Evolutionary conservation across 2,888 invertebrate genomes (phyloP).

Genomic region (Melanotus villosus): DNA sequence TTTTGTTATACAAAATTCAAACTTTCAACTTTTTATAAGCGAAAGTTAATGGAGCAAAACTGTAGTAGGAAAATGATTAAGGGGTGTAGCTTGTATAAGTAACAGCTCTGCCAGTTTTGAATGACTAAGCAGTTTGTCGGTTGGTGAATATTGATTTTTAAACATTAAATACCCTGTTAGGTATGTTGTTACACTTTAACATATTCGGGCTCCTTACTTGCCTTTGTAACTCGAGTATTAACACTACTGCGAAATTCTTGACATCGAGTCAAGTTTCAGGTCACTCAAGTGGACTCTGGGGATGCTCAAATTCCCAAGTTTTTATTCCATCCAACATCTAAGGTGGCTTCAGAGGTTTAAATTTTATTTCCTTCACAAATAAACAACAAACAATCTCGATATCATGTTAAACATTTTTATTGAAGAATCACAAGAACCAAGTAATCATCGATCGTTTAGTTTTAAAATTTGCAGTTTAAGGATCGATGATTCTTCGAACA

Average conservation of each 20-base stretch:
- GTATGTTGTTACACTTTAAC: slow-evolving; percentile 13
- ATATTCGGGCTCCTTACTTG: slow-evolving; percentile 3
- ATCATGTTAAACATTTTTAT: too few species aligned
- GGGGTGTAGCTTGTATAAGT: slow-evolving; percentile 28
- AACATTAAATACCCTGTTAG: slow-evolving; percentile 25
- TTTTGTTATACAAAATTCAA: slow-evolving; percentile 10
- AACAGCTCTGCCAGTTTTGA: slow-evolving; percentile 26
- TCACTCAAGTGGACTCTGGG: neutral
- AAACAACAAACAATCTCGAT: too few species aligned
- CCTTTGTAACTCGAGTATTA: slow-evolving; percentile 4
- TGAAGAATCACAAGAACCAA: too few species aligned
- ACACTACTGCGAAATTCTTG: slow-evolving; percentile 1
- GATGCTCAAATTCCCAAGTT: slow-evolving; percentile 4
- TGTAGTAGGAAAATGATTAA: slow-evolving; percentile 21
- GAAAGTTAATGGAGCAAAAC: slow-evolving; percentile 29
- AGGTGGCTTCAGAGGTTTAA: too few species aligned
- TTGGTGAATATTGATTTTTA: slow-evolving; percentile 26
- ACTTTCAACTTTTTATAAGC: slow-evolving; percentile 16
- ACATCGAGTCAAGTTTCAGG: neutral
- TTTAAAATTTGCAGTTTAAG: too few species aligned
- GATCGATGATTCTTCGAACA: too few species aligned
- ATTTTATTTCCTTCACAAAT: too few species aligned
- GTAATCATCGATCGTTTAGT: too few species aligned
- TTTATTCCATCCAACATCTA: neutral
- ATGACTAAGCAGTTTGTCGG: slow-evolving; percentile 33